Percentiles rank a stretch among this genome's conserved stretches.
These are phyloP conservation scores for Aegithalos caudatus DNA, from an alignment of 2,113 vertebrate genomes.

Conservation along the genomic window DNA sequence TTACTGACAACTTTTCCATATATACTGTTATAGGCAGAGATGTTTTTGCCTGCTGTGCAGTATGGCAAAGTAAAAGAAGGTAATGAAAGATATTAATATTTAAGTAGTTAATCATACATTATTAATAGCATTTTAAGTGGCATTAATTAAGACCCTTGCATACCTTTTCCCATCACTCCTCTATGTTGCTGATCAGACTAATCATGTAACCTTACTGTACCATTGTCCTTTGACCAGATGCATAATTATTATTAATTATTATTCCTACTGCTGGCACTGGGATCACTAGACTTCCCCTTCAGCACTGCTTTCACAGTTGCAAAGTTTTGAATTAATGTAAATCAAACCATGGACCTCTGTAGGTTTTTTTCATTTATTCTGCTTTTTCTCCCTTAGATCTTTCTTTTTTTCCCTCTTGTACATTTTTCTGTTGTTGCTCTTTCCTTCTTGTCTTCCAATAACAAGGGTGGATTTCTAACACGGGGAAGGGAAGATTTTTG, in stretches of 20 bases:
- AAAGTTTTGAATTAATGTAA: background rate
- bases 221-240: background rate
- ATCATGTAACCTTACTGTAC: conserved; percentile 16
- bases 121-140: conserved; percentile 25
- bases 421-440: background rate
- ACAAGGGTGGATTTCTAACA: background rate
- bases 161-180: background rate
- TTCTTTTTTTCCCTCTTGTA: fast-evolving
- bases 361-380: background rate
- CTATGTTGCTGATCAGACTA: conserved; percentile 15
- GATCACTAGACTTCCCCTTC: background rate
- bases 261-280: background rate
- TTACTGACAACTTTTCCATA: background rate
- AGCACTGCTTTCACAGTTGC: background rate
- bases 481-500: background rate
- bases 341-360: background rate
- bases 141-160: conserved; percentile 22
- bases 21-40: background rate
- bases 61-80: background rate
- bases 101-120: conserved; percentile 37
- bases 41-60: background rate
- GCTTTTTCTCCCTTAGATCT: background rate
- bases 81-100: conserved; percentile 43
- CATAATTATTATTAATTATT: conserved; percentile 19
- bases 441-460: background rate